phyloP scores from a whole-genome alignment of 2,888 invertebrate genomes.

The Altica lythri region DNA sequence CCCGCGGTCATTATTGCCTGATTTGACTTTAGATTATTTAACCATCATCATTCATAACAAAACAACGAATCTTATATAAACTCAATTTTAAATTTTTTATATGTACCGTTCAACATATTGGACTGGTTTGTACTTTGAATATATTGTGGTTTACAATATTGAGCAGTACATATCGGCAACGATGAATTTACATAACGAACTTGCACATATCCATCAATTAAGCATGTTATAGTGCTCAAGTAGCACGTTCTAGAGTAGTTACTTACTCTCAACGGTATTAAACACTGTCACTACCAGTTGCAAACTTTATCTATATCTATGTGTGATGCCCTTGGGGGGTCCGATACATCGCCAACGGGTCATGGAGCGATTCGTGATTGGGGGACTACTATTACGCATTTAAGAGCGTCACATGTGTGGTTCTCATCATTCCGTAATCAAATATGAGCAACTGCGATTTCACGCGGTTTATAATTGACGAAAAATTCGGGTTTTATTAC shows the following conservation, averaged over 20 bases:
- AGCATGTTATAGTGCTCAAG: constrained; percentile 43
- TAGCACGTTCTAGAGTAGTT: constrained; percentile 43
- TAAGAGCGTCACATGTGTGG: constrained; percentile 25
- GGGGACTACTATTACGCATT: constrained; percentile 21
- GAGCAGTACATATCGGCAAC: background rate
- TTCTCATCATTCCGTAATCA: constrained; percentile 28
- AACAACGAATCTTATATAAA: too few species aligned
- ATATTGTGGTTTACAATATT: too few species aligned
- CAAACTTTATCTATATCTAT: constrained; percentile 24
- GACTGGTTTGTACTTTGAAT: too few species aligned
- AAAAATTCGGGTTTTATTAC: too few species aligned
- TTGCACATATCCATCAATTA: constrained; percentile 44
- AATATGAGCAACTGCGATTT: constrained; percentile 28
- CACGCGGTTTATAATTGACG: constrained; percentile 18
- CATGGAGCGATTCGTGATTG: constrained; percentile 25
- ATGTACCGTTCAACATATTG: too few species aligned
- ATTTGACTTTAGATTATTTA: too few species aligned
- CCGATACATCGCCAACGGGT: constrained; percentile 21
- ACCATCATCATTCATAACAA: too few species aligned
- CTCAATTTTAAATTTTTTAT: too few species aligned
- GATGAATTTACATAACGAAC: background rate
- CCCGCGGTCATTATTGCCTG: too few species aligned
- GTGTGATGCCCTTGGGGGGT: constrained; percentile 36
- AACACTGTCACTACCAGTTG: constrained; percentile 46
- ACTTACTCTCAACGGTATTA: constrained; percentile 44